Evolutionary conservation across 2,113 vertebrate genomes (phyloP).

Genomic region (Xyrauchen texanus): DNA sequence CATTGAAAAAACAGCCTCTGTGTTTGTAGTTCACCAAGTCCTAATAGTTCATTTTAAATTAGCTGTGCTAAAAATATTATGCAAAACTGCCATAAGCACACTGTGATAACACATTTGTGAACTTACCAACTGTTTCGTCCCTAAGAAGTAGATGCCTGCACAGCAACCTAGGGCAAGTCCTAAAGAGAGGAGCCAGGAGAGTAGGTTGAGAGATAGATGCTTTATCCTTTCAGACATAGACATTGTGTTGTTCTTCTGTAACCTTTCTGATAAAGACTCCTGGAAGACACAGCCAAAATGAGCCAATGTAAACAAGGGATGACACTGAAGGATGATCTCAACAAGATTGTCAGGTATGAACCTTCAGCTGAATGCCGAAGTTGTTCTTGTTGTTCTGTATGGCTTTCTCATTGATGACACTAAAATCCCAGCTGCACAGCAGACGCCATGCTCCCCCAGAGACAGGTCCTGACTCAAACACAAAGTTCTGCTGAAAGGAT

Average conservation of each 20-base stretch:
- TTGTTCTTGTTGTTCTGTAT: constrained; percentile 87
- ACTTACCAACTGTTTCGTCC: constrained; percentile 66
- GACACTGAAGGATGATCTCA: background rate
- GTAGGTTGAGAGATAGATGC: constrained; percentile 66
- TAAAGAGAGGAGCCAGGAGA: constrained; percentile 80
- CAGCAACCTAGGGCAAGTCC: constrained; percentile 75
- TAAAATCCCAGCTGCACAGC: constrained; percentile 93
- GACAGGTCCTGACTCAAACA: constrained; percentile 61
- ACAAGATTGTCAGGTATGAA: constrained; percentile 53
- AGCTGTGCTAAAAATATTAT: no score
- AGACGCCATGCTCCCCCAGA: constrained; percentile 80
- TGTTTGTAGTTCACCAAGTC: no score
- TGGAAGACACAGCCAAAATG: constrained; percentile 58
- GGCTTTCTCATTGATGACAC: constrained; percentile 81
- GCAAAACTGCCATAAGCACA: no score
- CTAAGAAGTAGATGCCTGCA: constrained; percentile 79
- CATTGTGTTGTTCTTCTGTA: constrained; percentile 56
- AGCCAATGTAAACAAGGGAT: background rate
- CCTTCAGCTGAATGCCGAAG: constrained; percentile 87
- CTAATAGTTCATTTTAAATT: no score
- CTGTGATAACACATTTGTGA: background rate
- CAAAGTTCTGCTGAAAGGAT: constrained; percentile 83
- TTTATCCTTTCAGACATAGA: constrained; percentile 65
- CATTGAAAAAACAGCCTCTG: no score
- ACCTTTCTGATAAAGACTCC: constrained; percentile 83